phyloP scores from a whole-genome alignment of 2,797 vertebrate species.

The Ammospiza maritima region DNA sequence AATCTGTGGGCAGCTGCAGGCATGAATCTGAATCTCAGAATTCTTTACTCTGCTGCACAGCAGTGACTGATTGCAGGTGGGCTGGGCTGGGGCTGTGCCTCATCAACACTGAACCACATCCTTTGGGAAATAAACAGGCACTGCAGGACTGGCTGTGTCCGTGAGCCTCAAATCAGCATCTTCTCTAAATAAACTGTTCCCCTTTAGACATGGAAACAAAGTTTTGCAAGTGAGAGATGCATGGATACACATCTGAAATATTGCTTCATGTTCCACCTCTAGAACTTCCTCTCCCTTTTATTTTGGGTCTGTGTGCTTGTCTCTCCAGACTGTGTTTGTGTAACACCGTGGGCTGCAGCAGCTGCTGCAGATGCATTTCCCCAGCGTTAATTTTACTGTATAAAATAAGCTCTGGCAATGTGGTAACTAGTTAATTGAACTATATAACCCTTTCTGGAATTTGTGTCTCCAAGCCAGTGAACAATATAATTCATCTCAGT shows the following conservation, averaged over 20 bases:
- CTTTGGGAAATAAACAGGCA: background rate
- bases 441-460: conserved; percentile 57
- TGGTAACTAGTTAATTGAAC: conserved; percentile 51
- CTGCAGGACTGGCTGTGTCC: background rate
- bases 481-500: conserved; percentile 52
- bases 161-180: background rate
- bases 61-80: background rate
- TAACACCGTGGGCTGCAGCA: background rate
- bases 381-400: conserved; percentile 8
- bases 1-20: background rate
- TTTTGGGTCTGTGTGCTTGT: background rate
- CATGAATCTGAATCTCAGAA: background rate
- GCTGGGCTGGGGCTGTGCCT: background rate
- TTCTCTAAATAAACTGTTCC: background rate
- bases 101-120: background rate
- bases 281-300: background rate
- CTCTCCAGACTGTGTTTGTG: background rate
- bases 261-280: background rate
- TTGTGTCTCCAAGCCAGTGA: conserved; percentile 49
- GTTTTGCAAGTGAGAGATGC: background rate
- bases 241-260: background rate
- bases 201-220: background rate
- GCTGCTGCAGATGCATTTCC: conserved; percentile 10
- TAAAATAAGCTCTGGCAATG: conserved; percentile 36
- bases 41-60: background rate